These are phyloP conservation scores for Ophion costatus DNA, from an alignment of 2,888 invertebrate genomes.

Conservation along the genomic window DNA sequence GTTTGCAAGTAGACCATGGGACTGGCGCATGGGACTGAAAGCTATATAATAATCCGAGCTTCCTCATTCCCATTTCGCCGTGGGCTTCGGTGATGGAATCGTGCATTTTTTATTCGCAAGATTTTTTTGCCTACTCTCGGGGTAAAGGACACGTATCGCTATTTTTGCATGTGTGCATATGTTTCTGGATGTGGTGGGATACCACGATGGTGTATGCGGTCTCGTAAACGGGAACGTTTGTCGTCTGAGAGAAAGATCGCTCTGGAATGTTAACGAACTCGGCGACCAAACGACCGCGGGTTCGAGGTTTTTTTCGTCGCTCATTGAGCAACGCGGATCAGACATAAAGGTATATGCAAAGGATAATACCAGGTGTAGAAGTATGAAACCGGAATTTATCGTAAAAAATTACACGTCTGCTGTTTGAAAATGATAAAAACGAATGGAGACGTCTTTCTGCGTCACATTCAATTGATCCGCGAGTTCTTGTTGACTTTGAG, in stretches of 20 bases:
- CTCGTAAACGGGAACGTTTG: neutral
- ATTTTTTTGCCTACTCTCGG: conserved; percentile 39
- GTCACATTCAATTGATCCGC: too few relatives aligned
- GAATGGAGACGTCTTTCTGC: too few relatives aligned
- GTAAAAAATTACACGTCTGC: too few relatives aligned
- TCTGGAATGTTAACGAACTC: conserved; percentile 59
- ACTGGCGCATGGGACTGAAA: neutral
- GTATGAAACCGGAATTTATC: too few relatives aligned
- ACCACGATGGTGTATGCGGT: neutral
- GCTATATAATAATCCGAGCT: conserved; percentile 19
- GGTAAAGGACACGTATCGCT: conserved; percentile 11
- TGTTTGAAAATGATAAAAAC: too few relatives aligned
- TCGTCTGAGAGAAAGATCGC: conserved; percentile 40
- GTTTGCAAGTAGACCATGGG: neutral
- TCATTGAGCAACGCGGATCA: conserved; percentile 14
- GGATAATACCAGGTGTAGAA: too few relatives aligned
- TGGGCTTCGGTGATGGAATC: conserved; percentile 44
- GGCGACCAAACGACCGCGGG: conserved; percentile 40
- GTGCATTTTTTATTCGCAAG: conserved; percentile 57
- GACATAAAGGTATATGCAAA: conserved; percentile 33
- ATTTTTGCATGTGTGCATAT: neutral
- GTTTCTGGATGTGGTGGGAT: neutral
- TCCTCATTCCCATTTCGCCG: conserved; percentile 5
- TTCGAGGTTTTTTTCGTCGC: conserved; percentile 14
- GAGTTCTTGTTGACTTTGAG: too few relatives aligned